Evolutionary conservation across 2,888 invertebrate genomes (phyloP).

Genomic region (Tetrapedia diversipes): DNA sequence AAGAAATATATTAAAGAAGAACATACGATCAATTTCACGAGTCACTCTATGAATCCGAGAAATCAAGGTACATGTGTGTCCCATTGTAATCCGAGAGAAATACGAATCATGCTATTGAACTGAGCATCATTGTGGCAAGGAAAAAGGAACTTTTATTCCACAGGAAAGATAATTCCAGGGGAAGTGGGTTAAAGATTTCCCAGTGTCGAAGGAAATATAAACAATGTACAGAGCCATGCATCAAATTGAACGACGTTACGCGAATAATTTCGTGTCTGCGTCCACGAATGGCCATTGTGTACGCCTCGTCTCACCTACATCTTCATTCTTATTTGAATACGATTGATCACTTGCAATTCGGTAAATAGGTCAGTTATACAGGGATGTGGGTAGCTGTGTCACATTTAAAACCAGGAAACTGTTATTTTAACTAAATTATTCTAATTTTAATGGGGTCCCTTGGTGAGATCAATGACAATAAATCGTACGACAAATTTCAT

Average conservation of each 20-base stretch:
- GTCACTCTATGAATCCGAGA: background rate
- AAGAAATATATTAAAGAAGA: no score
- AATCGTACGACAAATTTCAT: no score
- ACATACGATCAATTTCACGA: no score
- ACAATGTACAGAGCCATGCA: background rate
- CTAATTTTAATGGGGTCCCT: background rate
- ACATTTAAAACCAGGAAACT: background rate
- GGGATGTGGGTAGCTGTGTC: background rate
- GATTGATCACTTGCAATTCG: conserved; percentile 39
- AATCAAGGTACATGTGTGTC: conserved; percentile 10
- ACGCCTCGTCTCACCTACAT: conserved; percentile 35
- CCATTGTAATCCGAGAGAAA: conserved; percentile 29
- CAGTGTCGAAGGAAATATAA: conserved; percentile 2
- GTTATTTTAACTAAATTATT: background rate
- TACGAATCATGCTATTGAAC: conserved; percentile 9
- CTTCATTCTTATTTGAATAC: conserved; percentile 40
- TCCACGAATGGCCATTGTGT: conserved; percentile 7
- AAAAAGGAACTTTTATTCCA: conserved; percentile 22
- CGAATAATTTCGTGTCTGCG: conserved; percentile 18
- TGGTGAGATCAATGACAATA: background rate
- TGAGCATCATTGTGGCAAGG: conserved; percentile 13
- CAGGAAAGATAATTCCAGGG: conserved; percentile 15
- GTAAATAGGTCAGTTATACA: conserved; percentile 36
- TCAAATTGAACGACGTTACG: conserved; percentile 13
- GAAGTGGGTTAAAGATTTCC: conserved; percentile 31